These are phyloP conservation scores for Cerceris rybyensis DNA, from an alignment of 2,888 invertebrate genomes.

Conservation along the genomic window DNA sequence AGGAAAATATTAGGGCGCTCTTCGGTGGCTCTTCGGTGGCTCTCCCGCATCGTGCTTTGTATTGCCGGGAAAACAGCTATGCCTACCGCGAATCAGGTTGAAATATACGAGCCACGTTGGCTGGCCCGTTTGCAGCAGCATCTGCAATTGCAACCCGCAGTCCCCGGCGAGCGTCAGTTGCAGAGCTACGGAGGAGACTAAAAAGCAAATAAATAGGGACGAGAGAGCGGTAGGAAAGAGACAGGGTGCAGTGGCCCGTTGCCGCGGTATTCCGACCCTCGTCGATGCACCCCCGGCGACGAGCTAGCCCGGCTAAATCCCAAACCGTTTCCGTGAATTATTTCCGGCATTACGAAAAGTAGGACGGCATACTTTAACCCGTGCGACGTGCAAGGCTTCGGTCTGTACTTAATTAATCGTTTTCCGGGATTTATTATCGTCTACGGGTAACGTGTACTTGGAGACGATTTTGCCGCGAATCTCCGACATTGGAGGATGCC, in stretches of 20 bases:
- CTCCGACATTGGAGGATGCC: conserved; percentile 44
- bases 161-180: conserved; percentile 33
- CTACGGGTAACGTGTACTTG: conserved; percentile 33
- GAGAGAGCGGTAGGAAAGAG: conserved; percentile 32
- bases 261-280: conserved; percentile 40
- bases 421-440: conserved; percentile 61
- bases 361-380: conserved; percentile 65
- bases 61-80: conserved; percentile 61
- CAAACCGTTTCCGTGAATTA: conserved; percentile 68
- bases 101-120: conserved; percentile 53
- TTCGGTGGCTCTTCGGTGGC: conserved; percentile 48
- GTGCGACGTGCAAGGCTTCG: conserved; percentile 52
- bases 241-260: conserved; percentile 9
- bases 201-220: conserved; percentile 56
- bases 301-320: conserved; percentile 52
- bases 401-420: conserved; percentile 63
- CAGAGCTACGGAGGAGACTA: conserved; percentile 21
- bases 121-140: conserved; percentile 50
- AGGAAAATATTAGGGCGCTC: conserved; percentile 66
- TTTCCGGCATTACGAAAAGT: conserved; percentile 68
- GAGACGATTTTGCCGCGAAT: conserved; percentile 47
- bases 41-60: conserved; percentile 69
- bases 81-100: conserved; percentile 65
- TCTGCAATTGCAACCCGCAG: conserved; percentile 52
- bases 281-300: conserved; percentile 51